These are phyloP conservation scores for Motacilla tschutschensis DNA, from an alignment of 2,113 vertebrate genomes.

Conservation along the genomic window DNA sequence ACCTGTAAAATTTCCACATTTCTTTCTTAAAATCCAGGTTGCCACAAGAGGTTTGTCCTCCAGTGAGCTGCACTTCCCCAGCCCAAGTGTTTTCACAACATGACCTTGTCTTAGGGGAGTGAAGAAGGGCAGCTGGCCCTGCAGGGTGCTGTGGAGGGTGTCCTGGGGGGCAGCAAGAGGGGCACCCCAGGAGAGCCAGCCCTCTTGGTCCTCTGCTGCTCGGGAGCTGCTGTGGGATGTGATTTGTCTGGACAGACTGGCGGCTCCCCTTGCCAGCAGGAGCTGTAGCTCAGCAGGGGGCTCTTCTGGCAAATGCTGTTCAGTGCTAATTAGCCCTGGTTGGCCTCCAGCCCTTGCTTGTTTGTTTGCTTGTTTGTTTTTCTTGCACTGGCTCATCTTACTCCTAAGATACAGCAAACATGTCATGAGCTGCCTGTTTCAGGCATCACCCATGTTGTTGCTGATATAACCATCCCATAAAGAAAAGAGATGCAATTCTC, in stretches of 20 bases:
- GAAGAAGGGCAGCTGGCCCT: background rate
- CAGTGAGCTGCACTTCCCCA: background rate
- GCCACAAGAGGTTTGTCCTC: background rate
- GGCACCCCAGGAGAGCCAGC: background rate
- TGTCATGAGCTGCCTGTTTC: background rate
- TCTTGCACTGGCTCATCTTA: background rate
- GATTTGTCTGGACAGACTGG: background rate
- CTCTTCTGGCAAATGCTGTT: background rate
- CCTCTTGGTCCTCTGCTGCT: background rate
- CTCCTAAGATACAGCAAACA: background rate
- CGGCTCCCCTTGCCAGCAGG: background rate
- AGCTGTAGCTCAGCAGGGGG: conserved; percentile 16
- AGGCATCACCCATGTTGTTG: fast-evolving
- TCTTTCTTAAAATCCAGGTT: background rate
- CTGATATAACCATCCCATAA: background rate
- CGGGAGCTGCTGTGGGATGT: background rate
- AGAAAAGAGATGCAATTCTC: background rate
- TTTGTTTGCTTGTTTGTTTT: conserved; percentile 47
- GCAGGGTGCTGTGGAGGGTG: background rate
- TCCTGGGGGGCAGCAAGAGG: fast-evolving
- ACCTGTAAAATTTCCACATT: background rate
- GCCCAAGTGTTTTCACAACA: background rate
- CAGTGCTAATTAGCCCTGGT: conserved; percentile 17
- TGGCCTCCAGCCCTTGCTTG: conserved; percentile 5
- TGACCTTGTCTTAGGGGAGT: background rate